These are phyloP conservation scores for Falcaria lacertinaria DNA, from an alignment of 2,888 invertebrate genomes.

Conservation along the genomic window DNA sequence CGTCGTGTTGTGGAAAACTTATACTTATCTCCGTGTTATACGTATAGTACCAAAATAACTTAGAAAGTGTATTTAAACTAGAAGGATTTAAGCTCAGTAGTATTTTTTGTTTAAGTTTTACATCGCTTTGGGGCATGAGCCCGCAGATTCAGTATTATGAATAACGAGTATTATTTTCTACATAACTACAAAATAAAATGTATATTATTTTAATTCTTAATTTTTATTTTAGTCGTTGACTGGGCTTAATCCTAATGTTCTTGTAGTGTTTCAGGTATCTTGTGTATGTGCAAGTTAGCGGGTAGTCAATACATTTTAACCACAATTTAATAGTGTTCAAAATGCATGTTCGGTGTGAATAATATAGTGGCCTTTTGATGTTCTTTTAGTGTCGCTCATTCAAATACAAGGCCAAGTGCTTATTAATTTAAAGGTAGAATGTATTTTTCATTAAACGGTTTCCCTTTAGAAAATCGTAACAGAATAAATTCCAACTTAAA, in stretches of 20 bases:
- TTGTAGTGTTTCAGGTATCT: slow-evolving; percentile 30
- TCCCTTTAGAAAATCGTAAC: neutral
- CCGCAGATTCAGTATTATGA: slow-evolving; percentile 5
- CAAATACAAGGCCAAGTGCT: neutral
- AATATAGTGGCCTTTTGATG: slow-evolving; percentile 34
- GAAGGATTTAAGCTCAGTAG: neutral
- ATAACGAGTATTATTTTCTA: slow-evolving; percentile 3
- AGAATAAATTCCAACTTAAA: neutral
- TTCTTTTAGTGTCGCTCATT: slow-evolving; percentile 20
- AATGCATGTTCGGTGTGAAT: slow-evolving; percentile 14
- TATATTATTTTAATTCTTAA: too few species aligned
- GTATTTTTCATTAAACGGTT: too few species aligned
- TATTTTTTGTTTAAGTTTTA: neutral
- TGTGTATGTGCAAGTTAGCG: slow-evolving; percentile 37
- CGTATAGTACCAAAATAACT: slow-evolving; percentile 7
- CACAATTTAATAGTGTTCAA: slow-evolving; percentile 16
- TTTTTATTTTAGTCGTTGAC: neutral
- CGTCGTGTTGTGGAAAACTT: slow-evolving; percentile 23
- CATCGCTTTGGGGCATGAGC: neutral
- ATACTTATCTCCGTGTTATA: slow-evolving; percentile 20
- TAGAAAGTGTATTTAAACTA: neutral
- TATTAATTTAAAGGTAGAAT: neutral
- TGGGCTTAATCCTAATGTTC: slow-evolving; percentile 7
- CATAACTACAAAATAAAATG: neutral
- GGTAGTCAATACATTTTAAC: slow-evolving; percentile 28